These are phyloP conservation scores for Rhizoglyphus robini DNA, from an alignment of 1,140 invertebrate genomes.

Conservation along the genomic window DNA sequence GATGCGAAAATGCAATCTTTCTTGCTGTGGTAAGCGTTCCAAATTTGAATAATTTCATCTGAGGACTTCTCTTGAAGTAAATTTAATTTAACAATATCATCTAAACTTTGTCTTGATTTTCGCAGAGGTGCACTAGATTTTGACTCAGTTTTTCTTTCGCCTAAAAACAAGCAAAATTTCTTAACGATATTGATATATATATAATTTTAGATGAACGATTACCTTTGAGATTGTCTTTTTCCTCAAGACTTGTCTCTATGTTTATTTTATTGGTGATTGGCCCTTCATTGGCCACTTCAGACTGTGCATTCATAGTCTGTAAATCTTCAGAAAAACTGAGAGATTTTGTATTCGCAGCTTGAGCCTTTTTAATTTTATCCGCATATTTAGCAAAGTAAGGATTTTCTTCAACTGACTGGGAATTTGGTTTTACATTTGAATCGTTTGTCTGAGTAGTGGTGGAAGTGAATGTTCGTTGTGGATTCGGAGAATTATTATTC, in stretches of 20 bases:
- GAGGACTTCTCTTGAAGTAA: slow-evolving; percentile 6
- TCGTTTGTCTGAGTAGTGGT: too few relatives aligned
- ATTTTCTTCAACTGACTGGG: slow-evolving; percentile 19
- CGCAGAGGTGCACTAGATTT: background rate
- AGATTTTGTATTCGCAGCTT: background rate
- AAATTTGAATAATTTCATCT: slow-evolving; percentile 19
- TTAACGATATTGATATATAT: background rate
- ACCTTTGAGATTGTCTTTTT: background rate
- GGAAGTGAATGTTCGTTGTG: background rate
- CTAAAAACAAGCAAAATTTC: background rate
- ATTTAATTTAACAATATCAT: slow-evolving; percentile 22
- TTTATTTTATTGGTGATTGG: background rate
- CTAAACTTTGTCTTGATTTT: background rate
- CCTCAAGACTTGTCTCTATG: background rate
- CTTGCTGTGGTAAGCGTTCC: slow-evolving; percentile 18
- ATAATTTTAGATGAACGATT: background rate
- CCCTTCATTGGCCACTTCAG: too few relatives aligned
- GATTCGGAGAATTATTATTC: background rate
- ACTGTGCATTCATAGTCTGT: too few relatives aligned
- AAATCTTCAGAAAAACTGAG: background rate
- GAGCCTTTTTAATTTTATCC: slow-evolving; percentile 20
- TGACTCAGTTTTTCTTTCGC: background rate
- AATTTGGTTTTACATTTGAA: background rate
- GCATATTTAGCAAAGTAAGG: slow-evolving; percentile 23
- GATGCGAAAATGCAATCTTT: slow-evolving; percentile 12